Percentiles rank a stretch among this genome's conserved stretches.
Evolutionary conservation across 2,797 vertebrate species (phyloP).

Genomic region (Mallotus villosus): DNA sequence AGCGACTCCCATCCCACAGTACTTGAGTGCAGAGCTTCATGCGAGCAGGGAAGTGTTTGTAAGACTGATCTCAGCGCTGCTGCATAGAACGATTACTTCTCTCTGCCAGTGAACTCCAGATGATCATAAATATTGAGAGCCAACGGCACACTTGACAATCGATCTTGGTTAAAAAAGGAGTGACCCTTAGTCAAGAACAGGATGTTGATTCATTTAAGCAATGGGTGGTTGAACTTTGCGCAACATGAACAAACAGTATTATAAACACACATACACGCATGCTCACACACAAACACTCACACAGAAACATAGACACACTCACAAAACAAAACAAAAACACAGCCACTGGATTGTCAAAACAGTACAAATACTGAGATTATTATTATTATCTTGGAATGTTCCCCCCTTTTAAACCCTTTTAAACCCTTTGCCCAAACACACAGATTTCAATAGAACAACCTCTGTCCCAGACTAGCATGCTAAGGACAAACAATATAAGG

Average conservation of each 20-base stretch:
- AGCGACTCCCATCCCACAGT: slow-evolving; percentile 11
- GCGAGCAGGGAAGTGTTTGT: slow-evolving; percentile 12
- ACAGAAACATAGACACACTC: not conserved
- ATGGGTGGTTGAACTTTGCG: not conserved
- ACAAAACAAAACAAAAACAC: not conserved
- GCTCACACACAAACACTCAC: not conserved
- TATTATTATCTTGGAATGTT: not conserved
- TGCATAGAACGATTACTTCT: slow-evolving; percentile 27
- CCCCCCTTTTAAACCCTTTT: not conserved
- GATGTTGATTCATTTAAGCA: not conserved
- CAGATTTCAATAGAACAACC: slow-evolving; percentile 25
- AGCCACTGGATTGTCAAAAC: not conserved
- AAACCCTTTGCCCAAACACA: slow-evolving; percentile 23
- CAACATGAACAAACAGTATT: not conserved
- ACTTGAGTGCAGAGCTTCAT: slow-evolving; percentile 31
- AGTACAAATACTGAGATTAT: not conserved
- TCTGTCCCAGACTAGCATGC: slow-evolving; percentile 29
- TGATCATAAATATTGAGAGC: slow-evolving; percentile 13
- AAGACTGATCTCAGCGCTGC: slow-evolving; percentile 19
- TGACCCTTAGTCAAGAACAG: slow-evolving; percentile 4
- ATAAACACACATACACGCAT: not conserved
- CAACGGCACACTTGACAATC: slow-evolving; percentile 15
- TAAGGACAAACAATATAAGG: not conserved
- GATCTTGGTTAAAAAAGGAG: slow-evolving; percentile 9
- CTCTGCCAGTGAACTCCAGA: not conserved